A percentile compares a stretch with the other conserved stretches of the same genome.
phyloP scores from a whole-genome alignment of 1,140 invertebrate species.

The Lepidurus packardi region DNA sequence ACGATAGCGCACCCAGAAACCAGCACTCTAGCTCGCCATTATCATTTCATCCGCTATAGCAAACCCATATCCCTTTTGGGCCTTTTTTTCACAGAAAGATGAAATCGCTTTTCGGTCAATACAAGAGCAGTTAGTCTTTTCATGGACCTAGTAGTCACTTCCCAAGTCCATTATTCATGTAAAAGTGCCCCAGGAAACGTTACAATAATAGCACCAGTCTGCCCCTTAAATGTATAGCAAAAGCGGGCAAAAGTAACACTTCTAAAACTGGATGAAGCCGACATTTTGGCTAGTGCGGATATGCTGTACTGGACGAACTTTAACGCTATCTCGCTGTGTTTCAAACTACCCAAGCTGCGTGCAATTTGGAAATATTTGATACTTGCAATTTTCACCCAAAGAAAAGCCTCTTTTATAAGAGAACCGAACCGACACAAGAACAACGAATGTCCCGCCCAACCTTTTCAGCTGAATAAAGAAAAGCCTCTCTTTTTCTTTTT shows the following conservation, averaged over 20 bases:
- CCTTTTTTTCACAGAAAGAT: neutral
- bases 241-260: neutral
- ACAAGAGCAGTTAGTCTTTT: neutral
- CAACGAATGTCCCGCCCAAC: neutral
- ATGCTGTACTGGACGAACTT: too few relatives aligned
- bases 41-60: neutral
- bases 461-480: neutral
- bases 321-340: too few relatives aligned
- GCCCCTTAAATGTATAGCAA: neutral
- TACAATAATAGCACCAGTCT: neutral
- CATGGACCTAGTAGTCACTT: neutral
- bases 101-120: conserved; percentile 13
- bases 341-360: neutral
- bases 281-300: too few relatives aligned
- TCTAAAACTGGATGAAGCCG: too few relatives aligned
- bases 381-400: neutral
- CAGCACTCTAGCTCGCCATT: neutral
- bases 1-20: neutral
- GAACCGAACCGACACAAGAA: neutral
- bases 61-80: neutral
- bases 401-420: neutral
- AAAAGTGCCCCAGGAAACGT: neutral
- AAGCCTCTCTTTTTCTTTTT: neutral
- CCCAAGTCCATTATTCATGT: neutral
- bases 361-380: conserved; percentile 20